Evolutionary conservation across 2,888 invertebrate genomes (phyloP), one percentile per base, ranked within the genome.

Genomic region (Troides oblongomaculatus): DNA sequence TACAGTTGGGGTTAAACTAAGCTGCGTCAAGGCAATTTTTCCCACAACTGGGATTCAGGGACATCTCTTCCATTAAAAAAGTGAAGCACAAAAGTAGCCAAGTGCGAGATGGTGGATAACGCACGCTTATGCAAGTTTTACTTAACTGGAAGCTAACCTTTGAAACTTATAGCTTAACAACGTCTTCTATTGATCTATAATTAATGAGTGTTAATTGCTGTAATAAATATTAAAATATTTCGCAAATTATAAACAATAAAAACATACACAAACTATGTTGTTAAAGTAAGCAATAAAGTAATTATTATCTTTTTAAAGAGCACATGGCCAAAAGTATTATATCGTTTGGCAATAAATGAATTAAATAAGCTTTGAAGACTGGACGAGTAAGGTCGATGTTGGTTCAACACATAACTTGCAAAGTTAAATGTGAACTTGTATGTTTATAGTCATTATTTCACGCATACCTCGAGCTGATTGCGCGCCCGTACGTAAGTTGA

Each of bases 1-100:
- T 69, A 46, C 43, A 30, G 60, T 53, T 74, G 73, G 73, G 68
- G 73, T 66, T 71, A 72, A 78, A 74, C 76, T 71, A 74, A 78
- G 75, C 66, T 62, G 68, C 70, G 71, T 69, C 57, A 23, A 58
- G 4, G 12, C 57, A 23, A 4, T 23, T 25, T 46, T 46, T 14
- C 46, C 14, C 4, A 46, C 14, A 1, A 4, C 14, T 46, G 46
- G 46, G 30, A 30, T 30, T 30, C 30, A 46, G 10, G 39, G 10
- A 10, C 8, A 0, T 1, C 46, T 46, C 46, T 46, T 46, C 14
- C 46, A 46, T 8, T 7, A 8, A 39, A 1, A 39, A 10, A 10
- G 10, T 39, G 8, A 39, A 7, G 1, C 39, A 39, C 12, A 43
- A 43, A 43, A 1, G 12, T 8, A 43, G 10, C 8, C 10, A 43